These are phyloP conservation scores for Drosophila mojavensis DNA, from an alignment of 1,140 invertebrate genomes.

Conservation along the genomic window DNA sequence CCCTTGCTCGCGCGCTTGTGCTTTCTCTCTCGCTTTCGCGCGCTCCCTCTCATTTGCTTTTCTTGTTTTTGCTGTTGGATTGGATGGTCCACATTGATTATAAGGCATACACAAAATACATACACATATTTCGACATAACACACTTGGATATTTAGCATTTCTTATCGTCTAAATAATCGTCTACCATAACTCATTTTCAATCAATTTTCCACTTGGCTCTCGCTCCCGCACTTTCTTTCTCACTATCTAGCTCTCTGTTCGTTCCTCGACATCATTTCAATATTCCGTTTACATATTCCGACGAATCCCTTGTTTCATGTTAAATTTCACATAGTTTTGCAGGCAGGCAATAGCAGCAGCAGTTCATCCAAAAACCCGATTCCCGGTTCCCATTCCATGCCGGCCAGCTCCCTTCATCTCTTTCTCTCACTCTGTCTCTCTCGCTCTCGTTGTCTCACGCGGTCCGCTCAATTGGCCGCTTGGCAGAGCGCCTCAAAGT, in stretches of 20 bases:
- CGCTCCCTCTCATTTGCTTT: slow-evolving; percentile 5
- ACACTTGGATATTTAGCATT: not conserved
- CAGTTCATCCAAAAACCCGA: not conserved
- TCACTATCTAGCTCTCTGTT: not conserved
- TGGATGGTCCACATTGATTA: slow-evolving; percentile 69
- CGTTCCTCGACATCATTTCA: slow-evolving; percentile 28
- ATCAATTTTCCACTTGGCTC: slow-evolving; percentile 13
- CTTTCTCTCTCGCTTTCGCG: slow-evolving; percentile 7
- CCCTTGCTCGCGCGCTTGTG: not conserved
- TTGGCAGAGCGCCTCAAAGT: slow-evolving; percentile 87
- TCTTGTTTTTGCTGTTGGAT: slow-evolving; percentile 17
- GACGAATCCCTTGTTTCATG: slow-evolving; percentile 56
- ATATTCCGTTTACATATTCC: slow-evolving; percentile 52
- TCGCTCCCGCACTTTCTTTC: not conserved
- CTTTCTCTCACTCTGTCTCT: not conserved
- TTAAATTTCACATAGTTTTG: slow-evolving; percentile 54
- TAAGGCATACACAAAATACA: slow-evolving; percentile 75
- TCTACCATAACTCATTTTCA: not conserved
- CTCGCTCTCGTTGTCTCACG: not conserved
- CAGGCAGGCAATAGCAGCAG: slow-evolving; percentile 37
- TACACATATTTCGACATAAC: slow-evolving; percentile 26
- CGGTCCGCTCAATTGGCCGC: slow-evolving; percentile 22
- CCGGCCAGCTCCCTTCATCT: not conserved
- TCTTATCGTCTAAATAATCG: not conserved
- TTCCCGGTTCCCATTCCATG: slow-evolving; percentile 16